These are phyloP conservation scores for Chascanopsetta lugubris DNA, from an alignment of 2,113 vertebrate genomes.

Conservation along the genomic window DNA sequence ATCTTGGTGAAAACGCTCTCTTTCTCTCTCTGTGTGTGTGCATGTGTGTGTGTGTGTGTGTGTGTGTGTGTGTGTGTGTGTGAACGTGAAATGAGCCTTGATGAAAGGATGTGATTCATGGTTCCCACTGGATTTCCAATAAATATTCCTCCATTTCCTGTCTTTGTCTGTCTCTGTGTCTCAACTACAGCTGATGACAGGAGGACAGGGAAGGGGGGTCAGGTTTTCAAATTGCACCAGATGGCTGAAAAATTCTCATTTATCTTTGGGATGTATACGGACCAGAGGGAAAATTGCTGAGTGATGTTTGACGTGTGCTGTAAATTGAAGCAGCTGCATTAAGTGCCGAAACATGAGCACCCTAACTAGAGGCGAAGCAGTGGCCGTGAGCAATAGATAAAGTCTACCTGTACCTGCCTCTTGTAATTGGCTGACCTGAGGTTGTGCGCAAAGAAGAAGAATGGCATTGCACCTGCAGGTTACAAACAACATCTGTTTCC, in stretches of 20 bases:
- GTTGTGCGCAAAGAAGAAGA: neutral
- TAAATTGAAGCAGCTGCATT: conserved; percentile 82
- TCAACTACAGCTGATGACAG: conserved; percentile 25
- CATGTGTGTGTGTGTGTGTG: no score
- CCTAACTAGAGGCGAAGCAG: conserved; percentile 78
- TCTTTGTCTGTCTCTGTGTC: conserved; percentile 18
- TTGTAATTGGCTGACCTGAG: neutral
- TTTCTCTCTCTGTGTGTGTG: conserved; percentile 27
- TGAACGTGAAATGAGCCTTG: conserved; percentile 54
- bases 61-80: no score
- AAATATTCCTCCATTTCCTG: conserved; percentile 30
- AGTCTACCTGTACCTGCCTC: conserved; percentile 5
- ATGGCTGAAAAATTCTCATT: conserved; percentile 83
- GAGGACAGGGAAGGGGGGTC: neutral
- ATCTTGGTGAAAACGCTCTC: conserved; percentile 22
- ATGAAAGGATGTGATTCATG: conserved; percentile 62
- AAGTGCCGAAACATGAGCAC: conserved; percentile 82
- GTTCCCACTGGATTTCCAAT: conserved; percentile 60
- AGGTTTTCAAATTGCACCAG: conserved; percentile 77
- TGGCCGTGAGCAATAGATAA: conserved; percentile 12
- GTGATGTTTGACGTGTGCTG: conserved; percentile 80
- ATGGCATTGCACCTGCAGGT: conserved; percentile 1
- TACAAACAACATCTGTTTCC: conserved; percentile 26
- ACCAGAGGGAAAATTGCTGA: conserved; percentile 63
- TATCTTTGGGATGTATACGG: conserved; percentile 61